Evolutionary conservation across 1,140 invertebrate species (phyloP), one percentile per base, ranked within the genome.

Genomic region (Leptinotarsa lineolata): DNA sequence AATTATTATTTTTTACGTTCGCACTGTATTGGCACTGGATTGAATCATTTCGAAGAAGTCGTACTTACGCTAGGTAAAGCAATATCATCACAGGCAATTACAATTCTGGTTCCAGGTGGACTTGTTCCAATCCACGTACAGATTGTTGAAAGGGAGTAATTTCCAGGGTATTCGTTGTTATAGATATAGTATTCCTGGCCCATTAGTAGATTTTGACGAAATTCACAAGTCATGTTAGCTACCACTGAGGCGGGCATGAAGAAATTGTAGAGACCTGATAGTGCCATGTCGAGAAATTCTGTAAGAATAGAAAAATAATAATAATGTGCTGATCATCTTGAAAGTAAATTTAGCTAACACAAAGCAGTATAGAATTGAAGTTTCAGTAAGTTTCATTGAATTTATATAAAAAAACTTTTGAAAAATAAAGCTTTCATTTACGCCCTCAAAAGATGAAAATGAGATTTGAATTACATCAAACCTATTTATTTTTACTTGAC

Each of bases 121-220:
- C 88, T 88, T 8, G 22, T 78, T 0, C 83, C 85, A 3, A 82
- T 80, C 89, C 88, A 90, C 13, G 84, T 77, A 72, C 89, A 91
- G 24, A 79, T 76, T 0, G 81, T 76, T 2, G 83, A 80, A 3
- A 77, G 75, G 0, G 39, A 18, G 71, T 90, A 89, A n/a, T 77
- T 78, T 1, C 80, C 44, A 0, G 88, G 87, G 77, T 89, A 90
- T 6, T 84, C 81, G 0, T 83, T 82, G 74, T 85, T 89, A 70
- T 83, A 85, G 0, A 90, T 77, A 60, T 86, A 85, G 75, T 87
- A 88, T 0, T 76, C 79, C n/a, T 20, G 58, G 0, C 84, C 86
- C 2, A 76, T 8, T 45, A 45, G 20, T 3, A 89, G 77, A 5
- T 81, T 67, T 68, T 81, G 80, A 48, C 74, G 74, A 45, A 72